Conservation (phyloP, 2,113 vertebrate genomes). For the Ia io region DNA sequence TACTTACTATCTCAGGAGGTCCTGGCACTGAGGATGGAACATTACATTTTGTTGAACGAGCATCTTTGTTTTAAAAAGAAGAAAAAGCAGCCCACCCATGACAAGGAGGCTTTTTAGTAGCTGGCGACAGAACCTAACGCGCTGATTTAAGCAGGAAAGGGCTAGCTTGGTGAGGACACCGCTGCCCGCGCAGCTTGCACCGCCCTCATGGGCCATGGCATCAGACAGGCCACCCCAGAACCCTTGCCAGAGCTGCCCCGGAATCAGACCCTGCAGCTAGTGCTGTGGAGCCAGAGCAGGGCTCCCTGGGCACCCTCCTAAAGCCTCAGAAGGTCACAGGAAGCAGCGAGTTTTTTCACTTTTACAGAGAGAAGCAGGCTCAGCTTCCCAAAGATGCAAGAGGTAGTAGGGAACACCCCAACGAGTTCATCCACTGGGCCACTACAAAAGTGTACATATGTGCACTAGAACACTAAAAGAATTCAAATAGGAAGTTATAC, state of each 20-base stretch:
- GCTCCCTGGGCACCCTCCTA: neutral
- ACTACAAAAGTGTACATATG: neutral
- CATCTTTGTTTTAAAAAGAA: neutral
- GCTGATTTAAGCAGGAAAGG: neutral
- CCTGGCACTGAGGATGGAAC: neutral
- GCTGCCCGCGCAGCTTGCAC: no score
- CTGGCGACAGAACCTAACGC: neutral
- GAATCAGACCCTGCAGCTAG: neutral
- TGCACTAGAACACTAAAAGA: neutral
- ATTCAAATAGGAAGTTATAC: neutral
- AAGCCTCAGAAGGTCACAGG: neutral
- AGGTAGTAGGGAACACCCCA: no score
- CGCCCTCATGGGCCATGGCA: accelerated
- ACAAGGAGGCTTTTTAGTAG: neutral
- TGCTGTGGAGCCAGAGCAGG: neutral
- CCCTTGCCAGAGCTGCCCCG: neutral
- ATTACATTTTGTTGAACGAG: neutral
- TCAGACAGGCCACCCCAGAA: neutral
- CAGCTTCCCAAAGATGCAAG: neutral
- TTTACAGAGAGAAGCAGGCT: neutral
- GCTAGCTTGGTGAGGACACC: neutral
- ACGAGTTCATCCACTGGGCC: neutral
- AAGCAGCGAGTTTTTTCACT: neutral
- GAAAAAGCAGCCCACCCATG: neutral
- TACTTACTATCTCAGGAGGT: neutral